Base-by-base conservation (phyloP, 2,113 vertebrate genomes). In the Gallinago media region DNA sequence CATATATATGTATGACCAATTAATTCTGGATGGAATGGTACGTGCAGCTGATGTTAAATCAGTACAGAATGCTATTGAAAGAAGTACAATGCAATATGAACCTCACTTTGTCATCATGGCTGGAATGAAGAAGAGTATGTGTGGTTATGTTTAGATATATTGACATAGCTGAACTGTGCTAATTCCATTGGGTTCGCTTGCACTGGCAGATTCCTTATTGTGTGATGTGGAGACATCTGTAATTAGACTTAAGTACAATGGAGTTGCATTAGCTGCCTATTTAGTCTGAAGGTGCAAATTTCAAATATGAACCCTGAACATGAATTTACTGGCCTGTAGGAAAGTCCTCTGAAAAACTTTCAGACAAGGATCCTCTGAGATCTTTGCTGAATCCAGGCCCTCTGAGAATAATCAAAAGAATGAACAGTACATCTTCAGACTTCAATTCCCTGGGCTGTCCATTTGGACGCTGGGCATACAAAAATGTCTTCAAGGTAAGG, bases 401-500 rank as follows among this genome's bases (percentile, higher is more conserved):
- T 93, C 49, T 54, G 77, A 78, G 47, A 67, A 40, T 74, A 93
- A 90, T 72, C 50, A 80, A 92, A 96, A 93, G 62, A 96, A 88
- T 32, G 42, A 91, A 54, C 56, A 68, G 55, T 84, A 15, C 40
- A 17, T 55, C 50, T 88, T 72, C 49, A 85, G 44, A 76, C 22
- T 80, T 72, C n/a, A 95, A 4, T 93, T 95, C 59, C 55, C 50
- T 50, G 32, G 40, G n/a, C 38, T 47, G 15, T 88, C 80, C 90
- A 54, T 91, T 92, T 93, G 87, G 95, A 95, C 89, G 17, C 2
- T 3, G 21, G 52, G 47, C 70, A 83, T 81, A 91, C 20, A 85
- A 89, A 96, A 97, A 89, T 70, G 34, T 34, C 83, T 95, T 95
- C 72, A 80, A 93, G 67, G 77, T 85, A 96, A 93, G 72, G 62